Evolutionary conservation across 2,888 invertebrate species (phyloP), one percentile per base, ranked within the genome.

Genomic region (Thyatira batis): DNA sequence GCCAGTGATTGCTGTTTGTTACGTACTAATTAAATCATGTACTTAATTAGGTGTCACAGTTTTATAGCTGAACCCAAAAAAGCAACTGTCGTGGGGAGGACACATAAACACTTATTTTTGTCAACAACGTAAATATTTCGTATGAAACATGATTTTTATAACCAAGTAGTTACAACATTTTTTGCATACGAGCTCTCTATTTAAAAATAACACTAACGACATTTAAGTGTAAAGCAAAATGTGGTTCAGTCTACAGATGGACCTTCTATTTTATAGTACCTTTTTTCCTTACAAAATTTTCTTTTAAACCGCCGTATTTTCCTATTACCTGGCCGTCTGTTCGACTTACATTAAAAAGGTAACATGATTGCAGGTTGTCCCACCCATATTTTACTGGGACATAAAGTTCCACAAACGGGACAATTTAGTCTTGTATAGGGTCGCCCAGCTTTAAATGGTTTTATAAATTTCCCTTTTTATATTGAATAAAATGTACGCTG

Each of bases 281-380:
- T 23, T 46, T 45, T 23, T 46, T 46, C 8, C 25, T 25, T 23
- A 46, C 45, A 23, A 46, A 13, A 25, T 46, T 39, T 39, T 17
- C 39, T 39, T 46, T 25, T 23, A 46, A 46, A 25, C 25, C 28
- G 17, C 17, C 20, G 20, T 48, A 48, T 27, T 48, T 27, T 48
- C 45, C 11, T 17, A 48, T 48, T 48, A 27, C 48, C 28, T 11
- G n/a, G 25, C 45, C 21, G 27, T 17, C 39, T 39, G 39, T 39
- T 39, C 39, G 17, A 39, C 39, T 13, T 39, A 48, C 48, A 17
- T 48, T 21, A 27, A 27, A 11, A 17, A 48, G 27, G 48, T 46
- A 39, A 39, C 45, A 46, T 25, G 28, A 48, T 13, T 20, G 25
- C 28, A 48, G 48, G 1, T 48, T 27, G 48, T 48, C 27, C 48